Conservation (phyloP, 2,888 invertebrate species). For the Lysandra coridon region DNA sequence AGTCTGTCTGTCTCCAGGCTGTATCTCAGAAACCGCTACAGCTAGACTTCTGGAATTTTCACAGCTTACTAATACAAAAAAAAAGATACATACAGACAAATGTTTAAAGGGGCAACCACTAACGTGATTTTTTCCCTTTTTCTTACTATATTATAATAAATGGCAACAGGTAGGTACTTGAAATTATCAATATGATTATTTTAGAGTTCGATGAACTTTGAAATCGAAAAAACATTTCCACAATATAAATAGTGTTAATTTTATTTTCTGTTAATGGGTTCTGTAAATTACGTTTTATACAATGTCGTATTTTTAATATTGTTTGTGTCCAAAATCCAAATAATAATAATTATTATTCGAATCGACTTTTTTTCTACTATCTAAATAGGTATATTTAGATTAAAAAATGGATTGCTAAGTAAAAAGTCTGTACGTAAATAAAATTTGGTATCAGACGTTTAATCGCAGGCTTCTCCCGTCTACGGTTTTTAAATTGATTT, state of each 20-base stretch:
- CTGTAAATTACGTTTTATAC: not conserved
- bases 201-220: not conserved
- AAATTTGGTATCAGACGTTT: not conserved
- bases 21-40: no score
- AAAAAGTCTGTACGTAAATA: constrained; percentile 1
- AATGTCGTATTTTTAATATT: not conserved
- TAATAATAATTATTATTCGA: not conserved
- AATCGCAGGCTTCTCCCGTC: not conserved
- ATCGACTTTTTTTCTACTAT: no score
- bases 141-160: no score
- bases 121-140: no score
- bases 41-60: no score
- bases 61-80: no score
- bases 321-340: not conserved
- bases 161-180: no score
- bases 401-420: no score
- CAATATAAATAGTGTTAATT: not conserved
- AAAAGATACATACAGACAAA: no score
- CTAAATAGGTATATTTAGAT: no score
- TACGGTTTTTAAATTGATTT: constrained; percentile 14
- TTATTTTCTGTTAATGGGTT: not conserved
- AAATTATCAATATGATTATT: not conserved
- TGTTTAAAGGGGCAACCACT: no score
- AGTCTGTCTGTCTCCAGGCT: no score
- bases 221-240: not conserved